Conservation (phyloP, 1,140 invertebrate species). For the Holcopasites calliopsidis region DNA sequence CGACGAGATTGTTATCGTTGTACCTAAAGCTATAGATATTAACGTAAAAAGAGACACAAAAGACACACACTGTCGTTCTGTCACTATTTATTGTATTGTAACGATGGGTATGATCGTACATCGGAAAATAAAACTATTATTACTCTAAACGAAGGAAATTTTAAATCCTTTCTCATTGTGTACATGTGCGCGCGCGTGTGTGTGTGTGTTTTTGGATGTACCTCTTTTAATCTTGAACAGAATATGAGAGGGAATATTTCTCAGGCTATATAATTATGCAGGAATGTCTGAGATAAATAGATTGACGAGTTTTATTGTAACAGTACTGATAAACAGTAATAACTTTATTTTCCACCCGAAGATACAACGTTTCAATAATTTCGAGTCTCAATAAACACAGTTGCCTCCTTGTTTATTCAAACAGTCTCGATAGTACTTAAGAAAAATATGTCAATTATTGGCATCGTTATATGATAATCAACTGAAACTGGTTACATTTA, state of each 20-base stretch:
- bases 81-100: constrained; percentile 66
- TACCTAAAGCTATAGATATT: constrained; percentile 50
- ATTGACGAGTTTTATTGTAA: not conserved
- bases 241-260: too few species aligned
- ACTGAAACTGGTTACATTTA: not conserved
- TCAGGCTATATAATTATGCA: too few species aligned
- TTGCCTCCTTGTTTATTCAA: not conserved
- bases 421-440: not conserved
- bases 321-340: not conserved
- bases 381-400: not conserved
- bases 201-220: too few species aligned
- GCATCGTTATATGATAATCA: not conserved
- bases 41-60: constrained; percentile 28
- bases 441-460: not conserved
- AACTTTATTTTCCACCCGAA: not conserved
- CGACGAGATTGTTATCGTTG: constrained; percentile 56
- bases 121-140: constrained; percentile 53
- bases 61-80: constrained; percentile 47
- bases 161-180: not conserved
- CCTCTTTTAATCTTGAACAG: too few species aligned
- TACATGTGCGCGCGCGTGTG: too few species aligned
- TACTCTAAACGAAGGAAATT: constrained; percentile 18
- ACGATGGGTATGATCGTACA: constrained; percentile 56
- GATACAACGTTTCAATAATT: not conserved
- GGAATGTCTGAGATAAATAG: not conserved